Conservation (phyloP, 64 coral and sea anemone species). For the Montipora efflorescens region DNA sequence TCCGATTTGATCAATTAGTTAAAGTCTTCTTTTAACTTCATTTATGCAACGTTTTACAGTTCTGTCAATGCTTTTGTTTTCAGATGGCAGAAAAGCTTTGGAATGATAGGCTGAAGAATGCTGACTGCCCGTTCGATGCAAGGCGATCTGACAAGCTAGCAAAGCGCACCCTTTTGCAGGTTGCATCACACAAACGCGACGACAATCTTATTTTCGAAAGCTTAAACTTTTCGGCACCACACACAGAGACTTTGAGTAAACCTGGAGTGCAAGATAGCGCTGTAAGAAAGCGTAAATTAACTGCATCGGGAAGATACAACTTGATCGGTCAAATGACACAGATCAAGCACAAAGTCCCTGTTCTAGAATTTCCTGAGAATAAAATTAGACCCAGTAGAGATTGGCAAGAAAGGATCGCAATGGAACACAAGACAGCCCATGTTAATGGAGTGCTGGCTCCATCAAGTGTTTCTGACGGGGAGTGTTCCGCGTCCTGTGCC, state of each 20-base stretch:
- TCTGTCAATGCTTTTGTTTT: not conserved
- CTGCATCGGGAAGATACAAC: not conserved
- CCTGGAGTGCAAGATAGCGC: not conserved
- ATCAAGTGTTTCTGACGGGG: not conserved
- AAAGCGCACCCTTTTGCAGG: not conserved
- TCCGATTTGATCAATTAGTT: no score
- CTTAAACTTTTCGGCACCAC: not conserved
- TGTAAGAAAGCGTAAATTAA: not conserved
- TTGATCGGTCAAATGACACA: not conserved
- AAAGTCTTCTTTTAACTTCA: not conserved
- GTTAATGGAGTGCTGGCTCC: not conserved
- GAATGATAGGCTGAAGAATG: not conserved
- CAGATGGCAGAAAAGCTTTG: conserved; percentile 28
- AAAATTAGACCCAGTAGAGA: not conserved
- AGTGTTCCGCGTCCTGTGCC: not conserved
- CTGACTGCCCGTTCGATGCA: not conserved
- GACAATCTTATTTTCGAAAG: not conserved
- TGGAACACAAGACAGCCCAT: not conserved
- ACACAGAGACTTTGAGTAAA: not conserved
- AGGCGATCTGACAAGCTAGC: not conserved
- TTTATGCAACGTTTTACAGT: not conserved
- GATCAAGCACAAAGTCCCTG: not conserved
- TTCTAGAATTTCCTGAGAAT: not conserved
- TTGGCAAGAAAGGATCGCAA: not conserved
- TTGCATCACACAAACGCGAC: not conserved